These are phyloP conservation scores for Oxygymnocypris stewartii DNA, from an alignment of 2,113 vertebrate species.

Conservation along the genomic window DNA sequence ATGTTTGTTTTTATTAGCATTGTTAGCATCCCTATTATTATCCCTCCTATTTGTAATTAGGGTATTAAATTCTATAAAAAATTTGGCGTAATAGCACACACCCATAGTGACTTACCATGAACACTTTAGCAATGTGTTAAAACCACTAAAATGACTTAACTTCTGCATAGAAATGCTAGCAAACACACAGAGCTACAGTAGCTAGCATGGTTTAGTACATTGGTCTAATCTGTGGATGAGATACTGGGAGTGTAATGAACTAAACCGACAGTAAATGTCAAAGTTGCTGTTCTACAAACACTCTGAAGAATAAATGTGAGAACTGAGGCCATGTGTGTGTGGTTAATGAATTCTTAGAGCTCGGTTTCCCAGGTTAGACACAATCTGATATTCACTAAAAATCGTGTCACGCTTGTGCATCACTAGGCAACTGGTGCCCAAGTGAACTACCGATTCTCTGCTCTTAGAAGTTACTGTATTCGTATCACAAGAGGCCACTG, in stretches of 20 bases:
- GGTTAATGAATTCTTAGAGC: conserved; percentile 16
- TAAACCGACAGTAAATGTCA: background rate
- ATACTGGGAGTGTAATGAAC: background rate
- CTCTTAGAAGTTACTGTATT: conserved; percentile 28
- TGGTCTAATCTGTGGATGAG: background rate
- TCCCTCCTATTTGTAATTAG: background rate
- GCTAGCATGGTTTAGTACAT: background rate
- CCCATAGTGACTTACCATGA: background rate
- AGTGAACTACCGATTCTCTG: conserved; percentile 43
- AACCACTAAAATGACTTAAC: no score
- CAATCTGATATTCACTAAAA: conserved; percentile 45
- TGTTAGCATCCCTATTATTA: background rate
- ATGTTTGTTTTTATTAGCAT: conserved; percentile 24
- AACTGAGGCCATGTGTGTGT: background rate
- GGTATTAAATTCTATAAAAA: background rate
- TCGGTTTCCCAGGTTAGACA: conserved; percentile 41
- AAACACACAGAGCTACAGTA: background rate
- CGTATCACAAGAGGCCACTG: conserved; percentile 2
- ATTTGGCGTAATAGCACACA: background rate
- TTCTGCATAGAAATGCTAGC: background rate
- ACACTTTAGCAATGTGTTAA: background rate
- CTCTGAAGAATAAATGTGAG: background rate
- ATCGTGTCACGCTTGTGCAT: conserved; percentile 38
- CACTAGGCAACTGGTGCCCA: conserved; percentile 51
- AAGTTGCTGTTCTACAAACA: background rate